These are phyloP conservation scores for Riptortus pedestris DNA, from an alignment of 1,140 invertebrate species.

Conservation along the genomic window DNA sequence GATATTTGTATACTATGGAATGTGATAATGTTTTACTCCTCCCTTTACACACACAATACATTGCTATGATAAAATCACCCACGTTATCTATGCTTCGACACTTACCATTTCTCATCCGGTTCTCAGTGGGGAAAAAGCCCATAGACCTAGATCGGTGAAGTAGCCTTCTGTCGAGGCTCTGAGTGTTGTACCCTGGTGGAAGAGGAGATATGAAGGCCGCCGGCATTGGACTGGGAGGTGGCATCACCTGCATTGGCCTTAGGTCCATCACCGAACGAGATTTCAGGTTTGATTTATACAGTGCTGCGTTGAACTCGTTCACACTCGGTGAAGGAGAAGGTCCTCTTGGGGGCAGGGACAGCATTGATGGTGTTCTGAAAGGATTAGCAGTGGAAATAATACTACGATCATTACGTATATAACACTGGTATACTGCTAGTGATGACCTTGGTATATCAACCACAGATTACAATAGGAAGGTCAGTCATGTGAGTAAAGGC, in stretches of 20 bases:
- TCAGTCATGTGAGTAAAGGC: not conserved
- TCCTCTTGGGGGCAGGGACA: not conserved
- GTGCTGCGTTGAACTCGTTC: constrained; percentile 2
- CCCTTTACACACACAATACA: too few relatives aligned
- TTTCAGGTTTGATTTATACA: not conserved
- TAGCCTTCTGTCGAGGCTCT: not conserved
- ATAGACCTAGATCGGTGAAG: not conserved
- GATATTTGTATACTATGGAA: too few relatives aligned
- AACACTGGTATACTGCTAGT: not conserved
- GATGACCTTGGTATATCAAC: not conserved
- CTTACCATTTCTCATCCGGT: constrained; percentile 10
- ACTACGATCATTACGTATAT: too few relatives aligned
- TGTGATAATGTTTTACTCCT: too few relatives aligned
- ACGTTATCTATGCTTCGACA: too few relatives aligned
- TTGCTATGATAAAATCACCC: too few relatives aligned
- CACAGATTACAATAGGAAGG: not conserved
- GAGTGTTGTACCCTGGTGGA: not conserved
- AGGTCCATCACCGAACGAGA: not conserved
- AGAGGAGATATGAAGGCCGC: not conserved
- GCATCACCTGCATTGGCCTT: not conserved
- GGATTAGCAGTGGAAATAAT: not conserved
- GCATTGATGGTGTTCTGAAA: not conserved
- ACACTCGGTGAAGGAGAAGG: constrained; percentile 1
- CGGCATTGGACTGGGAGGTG: not conserved
- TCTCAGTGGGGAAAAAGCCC: not conserved